These are phyloP conservation scores for Myiozetetes cayanensis DNA, from an alignment of 2,113 vertebrate genomes.

Conservation along the genomic window DNA sequence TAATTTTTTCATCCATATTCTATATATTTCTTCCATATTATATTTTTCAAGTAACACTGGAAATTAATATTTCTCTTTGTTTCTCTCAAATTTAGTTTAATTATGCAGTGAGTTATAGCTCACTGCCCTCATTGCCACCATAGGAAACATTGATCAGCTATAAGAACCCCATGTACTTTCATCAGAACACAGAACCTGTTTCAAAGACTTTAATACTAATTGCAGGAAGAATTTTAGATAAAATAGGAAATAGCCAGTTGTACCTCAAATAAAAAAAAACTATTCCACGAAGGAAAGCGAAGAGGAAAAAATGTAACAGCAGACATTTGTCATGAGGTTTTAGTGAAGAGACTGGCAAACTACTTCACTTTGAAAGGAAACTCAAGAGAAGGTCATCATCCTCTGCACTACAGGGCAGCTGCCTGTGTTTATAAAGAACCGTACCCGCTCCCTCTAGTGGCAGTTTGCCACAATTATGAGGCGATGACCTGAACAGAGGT, in stretches of 20 bases:
- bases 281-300: neutral
- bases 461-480: neutral
- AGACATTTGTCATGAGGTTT: neutral
- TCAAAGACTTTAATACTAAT: neutral
- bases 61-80: neutral
- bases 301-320: rapidly evolving
- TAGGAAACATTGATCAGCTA: neutral
- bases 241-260: neutral
- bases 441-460: neutral
- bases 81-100: neutral
- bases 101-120: neutral
- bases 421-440: neutral
- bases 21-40: neutral
- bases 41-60: neutral
- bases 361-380: neutral
- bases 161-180: neutral
- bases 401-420: neutral
- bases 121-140: neutral
- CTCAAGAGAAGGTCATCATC: neutral
- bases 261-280: neutral
- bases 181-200: neutral
- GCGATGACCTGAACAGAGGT: neutral
- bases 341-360: neutral
- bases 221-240: neutral
- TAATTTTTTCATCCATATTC: neutral